phyloP scores from a whole-genome alignment of 1,140 invertebrate species.

The Cyphomyrmex costatus region DNA sequence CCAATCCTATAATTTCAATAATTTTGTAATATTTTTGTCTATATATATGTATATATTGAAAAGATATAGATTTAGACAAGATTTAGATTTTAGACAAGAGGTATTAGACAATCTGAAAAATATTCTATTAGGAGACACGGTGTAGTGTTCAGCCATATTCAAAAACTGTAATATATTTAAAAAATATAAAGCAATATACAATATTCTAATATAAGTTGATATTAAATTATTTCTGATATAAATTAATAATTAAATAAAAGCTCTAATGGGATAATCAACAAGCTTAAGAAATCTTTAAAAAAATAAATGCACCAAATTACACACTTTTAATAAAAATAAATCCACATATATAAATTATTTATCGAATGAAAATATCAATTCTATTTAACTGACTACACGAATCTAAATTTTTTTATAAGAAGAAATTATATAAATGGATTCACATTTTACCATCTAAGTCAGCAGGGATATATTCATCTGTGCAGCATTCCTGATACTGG shows the following conservation, averaged over 20 bases:
- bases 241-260: background rate
- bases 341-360: background rate
- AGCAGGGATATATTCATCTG: slow-evolving; percentile 80
- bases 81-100: too few species aligned
- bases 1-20: slow-evolving; percentile 80
- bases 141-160: too few species aligned
- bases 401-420: background rate
- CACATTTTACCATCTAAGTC: slow-evolving; percentile 76
- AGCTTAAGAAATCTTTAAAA: background rate
- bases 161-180: too few species aligned
- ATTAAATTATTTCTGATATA: background rate
- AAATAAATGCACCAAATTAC: background rate
- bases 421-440: background rate
- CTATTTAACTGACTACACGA: background rate
- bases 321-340: background rate
- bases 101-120: background rate
- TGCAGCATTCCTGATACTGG: slow-evolving; percentile 85
- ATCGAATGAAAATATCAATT: background rate
- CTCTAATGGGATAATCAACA: background rate
- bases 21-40: slow-evolving; percentile 22
- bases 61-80: too few species aligned
- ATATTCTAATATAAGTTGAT: too few species aligned
- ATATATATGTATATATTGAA: background rate
- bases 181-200: background rate
- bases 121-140: too few species aligned